Evolutionary conservation across 2,113 vertebrate genomes (phyloP), one percentile per base, ranked within the genome.

Genomic region (Phalacrocorax brasilianus): DNA sequence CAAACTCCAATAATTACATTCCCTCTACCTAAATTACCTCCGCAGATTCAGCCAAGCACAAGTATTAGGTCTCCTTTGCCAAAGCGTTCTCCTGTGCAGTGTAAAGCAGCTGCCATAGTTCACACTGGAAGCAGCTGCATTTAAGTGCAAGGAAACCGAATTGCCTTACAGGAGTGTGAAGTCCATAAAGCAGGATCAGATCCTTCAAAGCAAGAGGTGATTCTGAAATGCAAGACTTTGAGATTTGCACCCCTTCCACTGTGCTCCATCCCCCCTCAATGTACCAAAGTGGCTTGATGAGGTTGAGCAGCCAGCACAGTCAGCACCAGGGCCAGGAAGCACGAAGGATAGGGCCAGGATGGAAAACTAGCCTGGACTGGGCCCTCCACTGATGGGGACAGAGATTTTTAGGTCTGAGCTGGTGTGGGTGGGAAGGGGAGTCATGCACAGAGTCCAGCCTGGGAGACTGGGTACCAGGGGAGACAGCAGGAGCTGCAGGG

Each of bases 21-120:
- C 65, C 68, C 30, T 66, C 56, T 70, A 65, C 86, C 84, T 95
- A 88, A 95, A 94, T 78, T 89, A 74, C 63, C 72, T 40, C 76
- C 72, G 66, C 61, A 50, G 44, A 35, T 88, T 84, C 77, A 93
- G 74, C 44, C 84, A 84, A 94, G 72, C 20, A 40, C 68, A 79
- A 28, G 53, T 56, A 62, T 70, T n/a, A 84, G 47, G 50, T 78
- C 72, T 70, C 32, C 52, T 73, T 53, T 71, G 71, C 81, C 68
- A 67, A 63, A 88, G 49, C 11, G 22, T 23, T 85, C 87, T 95
- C 81, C 56, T 52, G 61, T 56, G 71, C 65, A 61, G 65, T 5
- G 33, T 59, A 61, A 73, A 94, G 80, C 66, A 85, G 79, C 70
- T 78, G 79, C 82, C 67, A 33, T 59, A 40, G 65, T 70, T 80